Conservation (phyloP, 2,113 vertebrate genomes). For the Ictidomys tridecemlineatus region DNA sequence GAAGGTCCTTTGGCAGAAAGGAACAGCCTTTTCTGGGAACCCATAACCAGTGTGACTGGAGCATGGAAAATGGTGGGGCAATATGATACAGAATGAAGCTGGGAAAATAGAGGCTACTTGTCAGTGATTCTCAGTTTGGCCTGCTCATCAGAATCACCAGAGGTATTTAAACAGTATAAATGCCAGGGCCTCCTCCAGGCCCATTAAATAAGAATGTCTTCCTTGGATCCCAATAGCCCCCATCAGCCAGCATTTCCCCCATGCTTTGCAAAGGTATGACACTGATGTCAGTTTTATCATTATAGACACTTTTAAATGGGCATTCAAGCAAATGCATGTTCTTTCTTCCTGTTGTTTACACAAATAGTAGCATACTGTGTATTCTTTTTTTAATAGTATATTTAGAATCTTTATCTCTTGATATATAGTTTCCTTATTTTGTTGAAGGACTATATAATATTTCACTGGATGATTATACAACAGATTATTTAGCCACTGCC, state of each 20-base stretch:
- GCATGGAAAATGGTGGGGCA: not conserved
- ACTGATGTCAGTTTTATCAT: not conserved
- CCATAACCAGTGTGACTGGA: not conserved
- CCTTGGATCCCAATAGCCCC: not conserved
- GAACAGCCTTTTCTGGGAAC: not conserved
- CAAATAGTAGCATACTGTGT: not conserved
- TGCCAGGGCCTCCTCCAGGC: not conserved
- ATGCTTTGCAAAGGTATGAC: slow-evolving; percentile 9
- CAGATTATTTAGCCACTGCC: slow-evolving; percentile 21
- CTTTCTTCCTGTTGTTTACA: slow-evolving; percentile 20
- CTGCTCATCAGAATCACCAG: not conserved
- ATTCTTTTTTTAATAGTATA: not conserved
- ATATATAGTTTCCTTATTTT: slow-evolving; percentile 25
- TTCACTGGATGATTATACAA: not conserved
- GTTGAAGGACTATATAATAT: slow-evolving; percentile 44
- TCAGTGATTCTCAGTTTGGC: not conserved
- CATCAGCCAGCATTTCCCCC: not conserved
- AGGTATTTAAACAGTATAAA: not conserved
- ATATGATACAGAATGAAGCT: not conserved
- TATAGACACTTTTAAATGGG: not conserved
- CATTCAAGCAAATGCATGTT: slow-evolving; percentile 22
- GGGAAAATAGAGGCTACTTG: not conserved
- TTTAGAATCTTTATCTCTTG: slow-evolving; percentile 52
- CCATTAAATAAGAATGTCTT: slow-evolving; percentile 7
- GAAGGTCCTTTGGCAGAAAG: not conserved